Base-by-base conservation (phyloP, 2,888 invertebrate genomes). In the Coenonympha arcania region DNA sequence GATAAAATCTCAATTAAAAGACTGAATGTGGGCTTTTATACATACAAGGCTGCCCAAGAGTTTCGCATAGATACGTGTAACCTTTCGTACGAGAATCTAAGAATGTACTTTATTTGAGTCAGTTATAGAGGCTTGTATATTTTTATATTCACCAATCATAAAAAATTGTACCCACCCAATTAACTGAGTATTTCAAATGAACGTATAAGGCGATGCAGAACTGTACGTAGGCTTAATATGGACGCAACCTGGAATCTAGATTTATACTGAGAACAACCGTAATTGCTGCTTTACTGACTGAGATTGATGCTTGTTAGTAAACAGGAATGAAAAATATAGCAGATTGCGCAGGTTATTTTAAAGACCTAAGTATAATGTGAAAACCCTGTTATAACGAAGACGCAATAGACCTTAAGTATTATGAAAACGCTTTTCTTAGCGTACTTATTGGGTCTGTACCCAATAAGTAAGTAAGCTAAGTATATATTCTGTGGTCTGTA, bases 141-240 rank as follows among this genome's bases (percentile, higher is more conserved):
- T 19, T 19, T 20, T 20, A 19, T 18, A 19, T 19, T 36, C 11
- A 36, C 5, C 20, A 13, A 6, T 36, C 36, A 20, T 20, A 20
- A 36, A 33, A 24, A 15, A 9, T 9, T 39, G 16, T 24, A 39
- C 4, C 6, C 39, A 15, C 39, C 39, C 39, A 39, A 39, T 24
- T 39, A 39, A 24, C 9, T 1, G 24, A 22, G 24, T 11, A 24
- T 39, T 24, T 24, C 11, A 24, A 24, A 8, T 15, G 15, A 39
- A 3, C 19, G 4, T 20, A 43, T 31, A 33, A 33, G 30, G 30
- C 19, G 11, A 26, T 19, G 26, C 6, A 39, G 31, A 8, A 15
- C 39, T 46, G 37, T 30, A 19, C 3, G 15, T 16, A 39, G n/a
- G 20, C 55, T 55, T 49, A 52, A 50, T 55, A 55, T 48, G 55